A percentile compares a stretch with the other conserved stretches of the same genome.
Conservation (phyloP, 2,797 vertebrate species). For the Crocodylus rhombifer region DNA sequence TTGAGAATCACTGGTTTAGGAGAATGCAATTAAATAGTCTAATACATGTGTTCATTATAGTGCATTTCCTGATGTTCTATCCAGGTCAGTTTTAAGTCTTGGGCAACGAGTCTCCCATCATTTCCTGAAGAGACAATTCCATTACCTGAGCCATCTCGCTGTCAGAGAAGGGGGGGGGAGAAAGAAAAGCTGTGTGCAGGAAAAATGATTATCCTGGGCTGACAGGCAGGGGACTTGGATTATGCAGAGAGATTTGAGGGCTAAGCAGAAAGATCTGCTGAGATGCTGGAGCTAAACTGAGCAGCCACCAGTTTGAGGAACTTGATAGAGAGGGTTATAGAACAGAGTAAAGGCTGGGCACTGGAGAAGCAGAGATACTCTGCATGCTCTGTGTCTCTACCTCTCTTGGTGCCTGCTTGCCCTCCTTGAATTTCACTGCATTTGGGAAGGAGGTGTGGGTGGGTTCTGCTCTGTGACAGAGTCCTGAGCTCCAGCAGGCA, state of each 20-base stretch:
- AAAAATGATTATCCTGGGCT: background rate
- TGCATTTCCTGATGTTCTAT: fast-evolving
- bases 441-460: background rate
- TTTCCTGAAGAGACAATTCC: background rate
- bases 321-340: too few relatives aligned
- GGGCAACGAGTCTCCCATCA: background rate
- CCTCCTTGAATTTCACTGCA: background rate
- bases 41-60: background rate
- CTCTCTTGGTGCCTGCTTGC: background rate
- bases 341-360: too few relatives aligned
- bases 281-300: too few relatives aligned
- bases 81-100: background rate
- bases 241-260: background rate
- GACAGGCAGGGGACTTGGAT: background rate
- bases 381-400: background rate
- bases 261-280: too few relatives aligned
- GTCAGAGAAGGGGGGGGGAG: background rate
- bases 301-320: too few relatives aligned
- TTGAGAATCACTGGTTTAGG: too few relatives aligned
- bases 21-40: background rate
- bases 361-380: too few relatives aligned
- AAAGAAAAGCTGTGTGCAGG: background rate
- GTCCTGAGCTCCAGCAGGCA: background rate
- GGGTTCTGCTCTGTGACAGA: background rate
- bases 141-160: fast-evolving